Conservation (phyloP, 2,113 vertebrate genomes). For the Muntiacus reevesi region DNA sequence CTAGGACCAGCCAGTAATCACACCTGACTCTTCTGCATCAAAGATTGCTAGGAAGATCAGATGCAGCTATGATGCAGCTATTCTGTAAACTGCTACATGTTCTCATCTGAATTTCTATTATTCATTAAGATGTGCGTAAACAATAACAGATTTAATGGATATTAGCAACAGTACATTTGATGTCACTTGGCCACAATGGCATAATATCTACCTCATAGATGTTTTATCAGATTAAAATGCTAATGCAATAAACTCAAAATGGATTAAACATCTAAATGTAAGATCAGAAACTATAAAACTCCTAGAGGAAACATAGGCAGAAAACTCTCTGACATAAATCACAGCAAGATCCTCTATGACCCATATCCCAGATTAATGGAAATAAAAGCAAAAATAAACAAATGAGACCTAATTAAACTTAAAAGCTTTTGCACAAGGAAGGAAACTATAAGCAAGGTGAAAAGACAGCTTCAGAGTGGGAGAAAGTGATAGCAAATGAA, state of each 20-base stretch:
- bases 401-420: neutral
- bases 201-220: neutral
- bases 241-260: neutral
- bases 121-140: neutral
- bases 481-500: neutral
- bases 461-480: neutral
- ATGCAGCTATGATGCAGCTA: too few relatives aligned
- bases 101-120: neutral
- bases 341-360: neutral
- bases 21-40: neutral
- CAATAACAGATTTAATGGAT: neutral
- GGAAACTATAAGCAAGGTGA: neutral
- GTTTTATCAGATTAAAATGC: neutral
- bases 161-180: neutral
- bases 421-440: neutral
- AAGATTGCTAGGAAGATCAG: neutral
- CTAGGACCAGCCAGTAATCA: neutral
- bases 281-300: neutral
- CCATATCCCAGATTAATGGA: neutral
- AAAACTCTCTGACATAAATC: neutral
- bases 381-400: neutral
- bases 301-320: neutral
- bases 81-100: neutral
- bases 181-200: neutral
- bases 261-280: neutral